Conservation (phyloP, 2,797 vertebrate species). For the Pangasius djambal region DNA sequence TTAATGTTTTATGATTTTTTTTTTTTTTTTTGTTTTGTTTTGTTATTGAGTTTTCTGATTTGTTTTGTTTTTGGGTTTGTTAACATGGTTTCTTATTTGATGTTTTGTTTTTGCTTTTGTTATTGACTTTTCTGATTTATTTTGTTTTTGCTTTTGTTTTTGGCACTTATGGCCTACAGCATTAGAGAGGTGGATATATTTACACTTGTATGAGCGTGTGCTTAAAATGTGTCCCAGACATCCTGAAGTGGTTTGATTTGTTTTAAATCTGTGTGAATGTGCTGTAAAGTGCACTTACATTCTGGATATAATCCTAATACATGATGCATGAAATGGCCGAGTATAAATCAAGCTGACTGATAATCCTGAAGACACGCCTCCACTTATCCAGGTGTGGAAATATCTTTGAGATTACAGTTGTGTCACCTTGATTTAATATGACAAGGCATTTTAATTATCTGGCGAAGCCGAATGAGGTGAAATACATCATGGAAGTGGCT, state of each 20-base stretch:
- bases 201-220: neutral
- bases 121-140: neutral
- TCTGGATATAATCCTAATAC: neutral
- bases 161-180: neutral
- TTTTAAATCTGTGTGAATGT: neutral
- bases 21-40: neutral
- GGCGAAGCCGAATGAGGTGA: neutral
- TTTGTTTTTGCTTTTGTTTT: neutral
- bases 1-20: too few species aligned
- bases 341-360: too few species aligned
- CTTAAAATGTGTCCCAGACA: neutral
- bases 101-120: neutral
- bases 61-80: neutral
- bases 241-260: neutral
- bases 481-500: neutral
- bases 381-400: conserved; percentile 9
- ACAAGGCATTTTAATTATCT: neutral
- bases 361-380: neutral
- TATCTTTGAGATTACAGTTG: neutral
- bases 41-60: neutral
- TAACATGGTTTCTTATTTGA: neutral
- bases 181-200: neutral
- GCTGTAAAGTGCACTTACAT: neutral
- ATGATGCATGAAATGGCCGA: neutral
- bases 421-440: conserved; percentile 19